Evolutionary conservation across 2,113 vertebrate genomes (phyloP), one percentile per base, ranked within the genome.

Genomic region (Cynoglossus semilaevis): DNA sequence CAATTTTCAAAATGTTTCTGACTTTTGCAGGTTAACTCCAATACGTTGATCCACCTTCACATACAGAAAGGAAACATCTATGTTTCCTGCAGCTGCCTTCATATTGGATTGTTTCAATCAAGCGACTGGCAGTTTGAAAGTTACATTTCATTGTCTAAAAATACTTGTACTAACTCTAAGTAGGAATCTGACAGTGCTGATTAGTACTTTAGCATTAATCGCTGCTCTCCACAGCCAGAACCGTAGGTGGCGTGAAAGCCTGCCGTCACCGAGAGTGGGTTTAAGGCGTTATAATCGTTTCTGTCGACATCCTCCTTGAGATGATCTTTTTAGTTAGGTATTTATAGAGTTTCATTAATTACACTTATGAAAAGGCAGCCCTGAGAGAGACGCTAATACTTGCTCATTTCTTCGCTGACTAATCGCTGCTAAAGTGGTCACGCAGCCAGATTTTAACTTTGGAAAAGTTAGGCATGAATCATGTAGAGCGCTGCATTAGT

Each of bases 241-340:
- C 42, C 1, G 16, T 18, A 35, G 49, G 13, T 3, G 9, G 14
- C 2, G 7, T 29, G 37, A 55, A 49, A 54, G 47, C 16, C 54
- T 41, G 16, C n/a, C 54, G 36, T 49, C 17, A 43, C 15, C 37
- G 15, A 17, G 34, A 44, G 9, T 7, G 3, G 41, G 19, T 5
- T n/a, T 16, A 15, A 15, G 48, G 37, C 12, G 14, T 7, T 4
- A 63, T 42, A 41, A 57, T 35, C 18, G 16, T 56, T 55, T 56
- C n/a, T 45, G 19, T 51, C 35, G 0, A 15, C 12, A 9, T 1
- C 9, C 35, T 16, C 14, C 36, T 52, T 37, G 5, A 29, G 60
- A 36, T 48, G 12, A 8, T 42, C 10, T 58, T n/a, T 51, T 46
- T 29, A 35, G 0, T 5, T 18, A 54, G 11, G 29, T 9, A 2